Evolutionary conservation across 2,888 invertebrate genomes (phyloP), one percentile per base, ranked within the genome.

Genomic region (Aleiodes testaceus): DNA sequence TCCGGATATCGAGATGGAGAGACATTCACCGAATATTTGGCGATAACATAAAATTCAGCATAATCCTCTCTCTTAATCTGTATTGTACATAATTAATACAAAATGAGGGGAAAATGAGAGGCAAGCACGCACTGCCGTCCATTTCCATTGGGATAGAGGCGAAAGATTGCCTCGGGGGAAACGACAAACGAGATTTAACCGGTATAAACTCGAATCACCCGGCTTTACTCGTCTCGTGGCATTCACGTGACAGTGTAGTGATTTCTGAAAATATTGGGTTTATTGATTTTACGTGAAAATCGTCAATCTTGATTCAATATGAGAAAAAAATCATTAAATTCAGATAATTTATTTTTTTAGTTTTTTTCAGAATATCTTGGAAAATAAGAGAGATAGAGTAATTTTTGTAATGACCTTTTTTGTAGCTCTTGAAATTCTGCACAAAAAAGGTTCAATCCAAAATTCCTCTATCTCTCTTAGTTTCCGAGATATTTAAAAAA

Each of bases 171-270:
- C 72, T 74, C 73, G 72, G 76, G 80, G 78, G 72, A 74, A 76
- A 72, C 66, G 74, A 75, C 79, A 78, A 82, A 79, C 84, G 72
- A 82, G 82, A 84, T 82, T 84, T 81, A 84, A 82, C 85, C 83
- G 81, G 84, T 85, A 84, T 80, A 77, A 85, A 84, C 83, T 72
- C 66, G 81, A 70, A 74, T 72, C 72, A 77, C 81, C 80, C 80
- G 45, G 76, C 82, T 82, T 78, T 80, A 78, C 81, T 80, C 82
- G 78, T 80, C 44, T 65, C 72, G 71, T 68, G 66, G 55, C 69
- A 63, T 71, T 73, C 75, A 59, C 74, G 53, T 53, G 53, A 67
- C 53, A 14, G 12, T 26, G 50, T 69, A 47, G 66, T 61, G 49
- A 63, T 52, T 50, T 18, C n/a, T 1, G 26, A 26, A 22, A 11